These are phyloP conservation scores for Cheilosia vernalis DNA, from an alignment of 2,888 invertebrate species.

Conservation along the genomic window DNA sequence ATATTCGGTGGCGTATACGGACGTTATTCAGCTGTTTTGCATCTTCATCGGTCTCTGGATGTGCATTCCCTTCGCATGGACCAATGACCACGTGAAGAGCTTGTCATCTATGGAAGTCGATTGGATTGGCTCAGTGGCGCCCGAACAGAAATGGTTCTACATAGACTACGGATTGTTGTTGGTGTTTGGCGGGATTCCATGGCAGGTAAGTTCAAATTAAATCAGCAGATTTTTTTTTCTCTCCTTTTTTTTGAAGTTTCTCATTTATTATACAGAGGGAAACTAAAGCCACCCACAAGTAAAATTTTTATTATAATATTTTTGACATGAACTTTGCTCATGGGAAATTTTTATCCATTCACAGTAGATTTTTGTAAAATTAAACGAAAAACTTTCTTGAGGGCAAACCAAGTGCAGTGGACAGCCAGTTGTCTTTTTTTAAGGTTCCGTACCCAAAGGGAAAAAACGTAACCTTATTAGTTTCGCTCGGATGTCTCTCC, in stretches of 20 bases:
- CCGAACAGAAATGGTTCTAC: slow-evolving; percentile 91
- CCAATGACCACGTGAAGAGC: slow-evolving; percentile 92
- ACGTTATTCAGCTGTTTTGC: slow-evolving; percentile 98
- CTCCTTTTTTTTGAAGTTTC: too few relatives aligned
- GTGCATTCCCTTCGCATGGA: slow-evolving; percentile 98
- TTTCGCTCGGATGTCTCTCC: too few relatives aligned
- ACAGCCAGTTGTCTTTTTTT: too few relatives aligned
- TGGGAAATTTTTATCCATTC: too few relatives aligned
- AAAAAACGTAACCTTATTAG: too few relatives aligned
- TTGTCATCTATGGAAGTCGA: slow-evolving; percentile 92
- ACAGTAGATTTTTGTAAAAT: too few relatives aligned
- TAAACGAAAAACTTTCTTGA: too few relatives aligned
- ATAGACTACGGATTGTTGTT: slow-evolving; percentile 94
- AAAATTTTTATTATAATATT: too few relatives aligned
- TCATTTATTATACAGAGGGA: not conserved
- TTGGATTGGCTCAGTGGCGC: slow-evolving; percentile 93
- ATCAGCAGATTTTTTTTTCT: not conserved
- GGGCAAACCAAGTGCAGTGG: too few relatives aligned
- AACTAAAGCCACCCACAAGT: too few relatives aligned
- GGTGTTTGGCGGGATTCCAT: slow-evolving; percentile 97
- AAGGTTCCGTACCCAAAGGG: too few relatives aligned
- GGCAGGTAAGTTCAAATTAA: slow-evolving; percentile 88
- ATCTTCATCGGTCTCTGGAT: slow-evolving; percentile 99
- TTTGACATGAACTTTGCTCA: too few relatives aligned
- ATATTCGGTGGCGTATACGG: slow-evolving; percentile 99